Evolutionary conservation across 2,888 invertebrate species (phyloP).

Genomic region (Lordiphosa andalusiaca): DNA sequence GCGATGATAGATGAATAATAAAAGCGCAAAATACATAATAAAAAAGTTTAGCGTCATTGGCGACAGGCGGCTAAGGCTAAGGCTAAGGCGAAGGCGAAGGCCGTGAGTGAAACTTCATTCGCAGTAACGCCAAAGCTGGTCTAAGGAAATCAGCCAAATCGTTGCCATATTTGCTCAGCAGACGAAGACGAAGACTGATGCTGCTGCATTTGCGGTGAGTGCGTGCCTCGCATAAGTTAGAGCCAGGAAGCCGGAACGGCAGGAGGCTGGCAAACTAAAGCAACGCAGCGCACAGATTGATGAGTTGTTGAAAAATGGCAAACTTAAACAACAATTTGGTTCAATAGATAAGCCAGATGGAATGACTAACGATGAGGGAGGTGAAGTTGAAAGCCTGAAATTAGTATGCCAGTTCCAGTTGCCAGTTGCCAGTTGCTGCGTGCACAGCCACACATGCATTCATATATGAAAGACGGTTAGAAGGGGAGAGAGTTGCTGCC

Average conservation of each 20-base stretch:
- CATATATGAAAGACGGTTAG: too few relatives aligned
- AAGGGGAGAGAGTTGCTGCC: too few relatives aligned
- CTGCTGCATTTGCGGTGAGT: conserved; percentile 74
- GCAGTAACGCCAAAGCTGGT: conserved; percentile 11
- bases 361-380: conserved; percentile 37
- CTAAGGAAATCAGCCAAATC: conserved; percentile 48
- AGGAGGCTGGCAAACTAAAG: conserved; percentile 31
- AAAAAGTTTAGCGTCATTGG: conserved; percentile 65
- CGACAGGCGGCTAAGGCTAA: conserved; percentile 45
- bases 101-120: conserved; percentile 47
- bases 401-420: too few relatives aligned
- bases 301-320: conserved; percentile 75
- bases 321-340: conserved; percentile 72
- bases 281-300: conserved; percentile 67
- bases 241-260: conserved; percentile 9
- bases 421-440: too few relatives aligned
- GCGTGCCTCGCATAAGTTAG: conserved; percentile 74
- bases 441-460: too few relatives aligned
- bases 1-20: conserved; percentile 74
- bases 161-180: conserved; percentile 63
- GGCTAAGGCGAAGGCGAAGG: conserved; percentile 5
- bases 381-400: not conserved
- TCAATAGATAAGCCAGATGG: conserved; percentile 25
- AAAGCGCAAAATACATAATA: conserved; percentile 72
- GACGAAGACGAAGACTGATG: conserved; percentile 64